Percentiles rank a stretch among this genome's conserved stretches.
These are phyloP conservation scores for Harlomillsia oculata DNA, from an alignment of 1,140 invertebrate genomes.

Conservation along the genomic window DNA sequence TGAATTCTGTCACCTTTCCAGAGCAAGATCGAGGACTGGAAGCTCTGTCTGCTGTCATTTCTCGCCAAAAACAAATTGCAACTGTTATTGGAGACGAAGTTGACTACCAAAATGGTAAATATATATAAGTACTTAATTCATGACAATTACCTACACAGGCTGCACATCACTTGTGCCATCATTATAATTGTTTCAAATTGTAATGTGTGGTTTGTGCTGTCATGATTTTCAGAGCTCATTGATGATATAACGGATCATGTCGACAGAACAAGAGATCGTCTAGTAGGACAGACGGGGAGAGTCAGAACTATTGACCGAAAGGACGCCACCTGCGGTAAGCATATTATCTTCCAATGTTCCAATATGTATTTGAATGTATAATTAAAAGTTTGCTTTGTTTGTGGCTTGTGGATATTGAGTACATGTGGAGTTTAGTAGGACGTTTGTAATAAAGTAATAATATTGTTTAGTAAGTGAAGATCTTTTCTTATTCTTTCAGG, in stretches of 20 bases:
- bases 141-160: too few species aligned
- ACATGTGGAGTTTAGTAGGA: not conserved
- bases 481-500: slow-evolving; percentile 38
- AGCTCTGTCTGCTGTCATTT: slow-evolving; percentile 61
- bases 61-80: slow-evolving; percentile 65
- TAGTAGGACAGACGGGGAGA: slow-evolving; percentile 56
- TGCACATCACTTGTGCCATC: too few species aligned
- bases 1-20: slow-evolving; percentile 40
- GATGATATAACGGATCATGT: slow-evolving; percentile 66
- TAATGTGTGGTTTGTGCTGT: too few species aligned
- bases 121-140: too few species aligned
- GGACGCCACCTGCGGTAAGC: slow-evolving; percentile 56
- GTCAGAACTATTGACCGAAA: slow-evolving; percentile 55
- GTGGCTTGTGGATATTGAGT: not conserved
- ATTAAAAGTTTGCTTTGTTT: not conserved
- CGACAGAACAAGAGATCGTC: slow-evolving; percentile 55
- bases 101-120: slow-evolving; percentile 51
- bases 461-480: not conserved
- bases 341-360: not conserved
- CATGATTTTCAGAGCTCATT: slow-evolving; percentile 65
- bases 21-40: slow-evolving; percentile 69
- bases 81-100: slow-evolving; percentile 64
- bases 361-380: not conserved
- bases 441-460: not conserved
- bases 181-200: too few species aligned